Percentiles rank a stretch among this genome's conserved stretches.
phyloP scores from a whole-genome alignment of 2,888 invertebrate genomes.

The Drosophila differens region DNA sequence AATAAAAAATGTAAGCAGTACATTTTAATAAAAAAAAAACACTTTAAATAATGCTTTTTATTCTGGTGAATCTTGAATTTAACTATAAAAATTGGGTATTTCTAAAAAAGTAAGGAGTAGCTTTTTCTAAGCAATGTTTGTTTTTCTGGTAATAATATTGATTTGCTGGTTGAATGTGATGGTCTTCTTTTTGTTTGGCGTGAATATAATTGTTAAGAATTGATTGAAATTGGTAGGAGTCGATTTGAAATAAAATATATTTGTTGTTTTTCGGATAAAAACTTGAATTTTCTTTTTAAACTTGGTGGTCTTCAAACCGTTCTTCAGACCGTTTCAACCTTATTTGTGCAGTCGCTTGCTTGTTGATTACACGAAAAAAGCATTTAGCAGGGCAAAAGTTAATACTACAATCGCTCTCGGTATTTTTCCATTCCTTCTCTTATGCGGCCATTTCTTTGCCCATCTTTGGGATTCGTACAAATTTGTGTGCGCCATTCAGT shows the following conservation, averaged over 20 bases:
- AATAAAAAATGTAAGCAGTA: not conserved
- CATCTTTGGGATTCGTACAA: slow-evolving; percentile 29
- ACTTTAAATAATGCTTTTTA: not conserved
- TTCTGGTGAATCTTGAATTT: not conserved
- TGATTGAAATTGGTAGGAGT: too few species aligned
- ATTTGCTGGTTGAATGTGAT: not conserved
- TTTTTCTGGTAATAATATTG: not conserved
- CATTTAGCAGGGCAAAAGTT: slow-evolving; percentile 52
- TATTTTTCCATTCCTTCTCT: not conserved
- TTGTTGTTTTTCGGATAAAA: not conserved
- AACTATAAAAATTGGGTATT: not conserved
- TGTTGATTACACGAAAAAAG: slow-evolving; percentile 28
- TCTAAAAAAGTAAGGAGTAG: not conserved
- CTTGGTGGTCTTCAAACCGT: slow-evolving; percentile 2
- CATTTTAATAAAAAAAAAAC: not conserved
- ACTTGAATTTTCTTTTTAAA: slow-evolving; percentile 18
- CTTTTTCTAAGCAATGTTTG: not conserved
- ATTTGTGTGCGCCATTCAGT: slow-evolving; percentile 24
- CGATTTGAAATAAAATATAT: not conserved
- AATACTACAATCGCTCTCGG: slow-evolving; percentile 30
- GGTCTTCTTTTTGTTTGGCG: not conserved
- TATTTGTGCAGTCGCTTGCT: slow-evolving; percentile 32
- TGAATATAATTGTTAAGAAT: not conserved
- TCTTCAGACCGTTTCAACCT: slow-evolving; percentile 10
- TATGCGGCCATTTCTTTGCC: slow-evolving; percentile 14